phyloP scores from a whole-genome alignment of 2,888 invertebrate species.

The Euspilapteryx auroguttella region DNA sequence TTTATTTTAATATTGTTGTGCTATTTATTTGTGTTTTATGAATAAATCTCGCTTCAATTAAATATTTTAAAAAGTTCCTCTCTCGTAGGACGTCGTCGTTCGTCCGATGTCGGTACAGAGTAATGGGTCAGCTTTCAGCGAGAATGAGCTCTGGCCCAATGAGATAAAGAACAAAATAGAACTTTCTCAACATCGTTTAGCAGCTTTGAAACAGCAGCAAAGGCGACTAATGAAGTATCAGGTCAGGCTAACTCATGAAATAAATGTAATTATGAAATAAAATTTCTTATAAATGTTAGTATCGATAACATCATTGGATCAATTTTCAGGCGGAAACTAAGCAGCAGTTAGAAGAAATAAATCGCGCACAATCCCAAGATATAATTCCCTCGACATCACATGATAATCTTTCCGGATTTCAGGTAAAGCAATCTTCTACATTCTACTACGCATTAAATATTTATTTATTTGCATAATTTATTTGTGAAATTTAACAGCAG shows the following conservation, averaged over 20 bases:
- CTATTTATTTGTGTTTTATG: no score
- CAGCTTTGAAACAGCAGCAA: slow-evolving; percentile 64
- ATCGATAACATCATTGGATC: slow-evolving; percentile 4
- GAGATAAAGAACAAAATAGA: slow-evolving; percentile 65
- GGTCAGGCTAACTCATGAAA: slow-evolving; percentile 15
- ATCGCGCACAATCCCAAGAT: slow-evolving; percentile 37
- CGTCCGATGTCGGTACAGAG: slow-evolving; percentile 51
- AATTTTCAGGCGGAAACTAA: slow-evolving; percentile 45
- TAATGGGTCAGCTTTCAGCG: slow-evolving; percentile 51
- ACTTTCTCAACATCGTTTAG: slow-evolving; percentile 60
- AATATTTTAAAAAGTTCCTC: no score
- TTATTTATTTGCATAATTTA: no score
- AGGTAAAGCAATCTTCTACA: no score
- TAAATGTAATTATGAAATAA: no score
- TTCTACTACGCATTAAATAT: no score
- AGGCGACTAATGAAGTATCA: slow-evolving; percentile 49
- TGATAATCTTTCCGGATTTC: slow-evolving; percentile 31
- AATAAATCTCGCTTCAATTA: no score
- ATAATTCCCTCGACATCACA: slow-evolving; percentile 35
- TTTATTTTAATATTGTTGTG: no score
- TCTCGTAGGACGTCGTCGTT: slow-evolving; percentile 37
- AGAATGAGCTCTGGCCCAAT: slow-evolving; percentile 57
- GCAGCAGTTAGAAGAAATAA: slow-evolving; percentile 48
- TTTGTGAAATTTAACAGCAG: no score
- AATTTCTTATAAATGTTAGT: no score